A percentile compares a stretch with the other conserved stretches of the same genome.
Conservation (phyloP, 2,797 vertebrate genomes). For the Rousettus madagascariensis region DNA sequence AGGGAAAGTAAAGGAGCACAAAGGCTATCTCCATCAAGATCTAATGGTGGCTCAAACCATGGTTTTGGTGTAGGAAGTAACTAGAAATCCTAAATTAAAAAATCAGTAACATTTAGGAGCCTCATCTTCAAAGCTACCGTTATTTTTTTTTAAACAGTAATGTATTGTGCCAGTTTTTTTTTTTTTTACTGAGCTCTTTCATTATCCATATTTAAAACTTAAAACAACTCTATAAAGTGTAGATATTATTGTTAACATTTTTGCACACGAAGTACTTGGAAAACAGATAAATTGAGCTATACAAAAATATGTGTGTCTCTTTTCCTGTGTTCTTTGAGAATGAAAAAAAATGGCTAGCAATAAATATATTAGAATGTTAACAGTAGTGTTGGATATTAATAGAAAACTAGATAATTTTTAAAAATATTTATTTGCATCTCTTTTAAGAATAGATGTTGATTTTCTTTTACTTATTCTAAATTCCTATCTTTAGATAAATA, state of each 20-base stretch:
- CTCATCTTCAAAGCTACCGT: neutral
- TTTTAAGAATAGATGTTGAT: neutral
- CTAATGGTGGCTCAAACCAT: neutral
- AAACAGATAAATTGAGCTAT: neutral
- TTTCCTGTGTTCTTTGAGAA: neutral
- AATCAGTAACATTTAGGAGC: neutral
- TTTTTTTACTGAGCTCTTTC: neutral
- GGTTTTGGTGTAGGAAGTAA: neutral
- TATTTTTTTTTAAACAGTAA: neutral
- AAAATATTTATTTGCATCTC: neutral
- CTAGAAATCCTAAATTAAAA: neutral
- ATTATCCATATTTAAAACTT: neutral
- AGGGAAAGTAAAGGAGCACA: neutral
- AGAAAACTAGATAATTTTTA: neutral
- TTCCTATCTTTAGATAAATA: neutral
- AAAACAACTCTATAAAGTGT: neutral
- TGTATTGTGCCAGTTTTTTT: neutral
- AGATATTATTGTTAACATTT: neutral
- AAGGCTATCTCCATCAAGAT: neutral
- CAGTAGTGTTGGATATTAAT: neutral
- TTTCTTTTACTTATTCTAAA: neutral
- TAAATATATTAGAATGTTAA: conserved; percentile 2
- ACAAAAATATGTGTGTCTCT: neutral
- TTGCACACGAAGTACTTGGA: neutral
- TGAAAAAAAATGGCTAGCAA: neutral